Base-by-base conservation (phyloP, 2,888 invertebrate species). In the Galerucella pusilla region DNA sequence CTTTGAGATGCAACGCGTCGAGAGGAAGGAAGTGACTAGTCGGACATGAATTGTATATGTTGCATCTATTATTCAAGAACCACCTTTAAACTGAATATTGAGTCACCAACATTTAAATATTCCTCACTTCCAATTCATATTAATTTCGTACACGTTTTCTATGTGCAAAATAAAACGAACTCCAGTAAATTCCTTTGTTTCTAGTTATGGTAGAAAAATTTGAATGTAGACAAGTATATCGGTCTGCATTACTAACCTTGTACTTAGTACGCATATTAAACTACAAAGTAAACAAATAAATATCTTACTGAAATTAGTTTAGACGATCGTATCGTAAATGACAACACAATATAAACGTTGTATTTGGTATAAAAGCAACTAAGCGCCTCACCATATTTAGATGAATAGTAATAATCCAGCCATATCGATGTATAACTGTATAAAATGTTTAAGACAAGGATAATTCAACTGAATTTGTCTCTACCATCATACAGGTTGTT, bases 11-110 rank as follows among this genome's bases (percentile, higher is more conserved):
- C 20, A 16, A 14, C 16, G 35, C 54, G 42, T 67, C 67, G 54
- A 35, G 54, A 66, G 72, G 72, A 72, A 72, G 72, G 72, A 72
- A 72, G 72, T 72, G 16, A n/a, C 60, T 49, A 46, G 67, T 67
- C 25, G 60, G 72, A 72, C 72, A 72, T 61, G 61, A 67, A 72
- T 72, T 49, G 60, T 72, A 66, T 72, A 61, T 49, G 67, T 16
- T 67, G 67, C 59, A 57, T 67, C 49, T 60, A 67, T 72, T 72
- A 60, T 72, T 72, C 72, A 67, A 59, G 16, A 35, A 35, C 63
- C 35, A 35, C 35, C 63, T 63, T 42, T 35, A 12, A 63, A 63
- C 6, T n/a, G 52, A 52, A 52, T 52, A 20, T 57, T 20, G 16
- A 20, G 20, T 57, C 57, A 57, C 57, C 16, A 57, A 10, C 16